Base-by-base conservation (phyloP, 2,113 vertebrate species). In the Mormyrus lacerda region DNA sequence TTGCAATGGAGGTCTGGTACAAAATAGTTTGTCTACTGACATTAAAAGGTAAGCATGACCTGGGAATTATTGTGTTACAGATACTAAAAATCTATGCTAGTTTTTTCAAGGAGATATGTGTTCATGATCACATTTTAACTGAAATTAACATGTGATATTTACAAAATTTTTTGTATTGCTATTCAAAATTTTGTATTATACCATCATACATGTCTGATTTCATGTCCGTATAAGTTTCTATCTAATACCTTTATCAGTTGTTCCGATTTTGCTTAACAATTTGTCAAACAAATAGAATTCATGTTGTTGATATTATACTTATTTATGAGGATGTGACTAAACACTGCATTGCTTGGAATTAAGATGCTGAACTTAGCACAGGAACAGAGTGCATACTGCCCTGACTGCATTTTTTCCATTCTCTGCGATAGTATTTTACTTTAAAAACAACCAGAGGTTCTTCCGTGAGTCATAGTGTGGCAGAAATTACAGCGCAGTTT, bases 31-130 rank as follows among this genome's bases (percentile, higher is more conserved):
- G 85, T 42, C 83, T 92, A 55, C 2, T 93, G 84, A 31, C 94
- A 0, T 90, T 95, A 0, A 89, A 90, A 92, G 94, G 95, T 95
- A 90, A 91, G 92, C 84, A 24, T 3, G 17, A 35, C 42, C 76
- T 42, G 27, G 24, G 11, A 61, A 58, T 55, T 21, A 21, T 58
- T 17, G 35, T 45, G 24, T 45, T 47, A 24, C 82, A 44, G 44
- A 53, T 86, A 31, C 45, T 86, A 35, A 19, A 86, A 51, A 48
- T 13, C 24, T 19, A 45, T n/a, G n/a, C 9, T 84, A 45, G 4
- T 47, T 24, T 45, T 47, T 84, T 84, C 76, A 19, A 69, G 61
- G 19, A 44, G 1, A 48, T 51, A 85, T 50, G n/a, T n/a, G 9
- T 85, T 27, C 11, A n/a, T 42, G 17, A 11, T n/a, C 42, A 13